phyloP scores from a whole-genome alignment of 1,140 invertebrate genomes.

The Melanaphis sacchari region DNA sequence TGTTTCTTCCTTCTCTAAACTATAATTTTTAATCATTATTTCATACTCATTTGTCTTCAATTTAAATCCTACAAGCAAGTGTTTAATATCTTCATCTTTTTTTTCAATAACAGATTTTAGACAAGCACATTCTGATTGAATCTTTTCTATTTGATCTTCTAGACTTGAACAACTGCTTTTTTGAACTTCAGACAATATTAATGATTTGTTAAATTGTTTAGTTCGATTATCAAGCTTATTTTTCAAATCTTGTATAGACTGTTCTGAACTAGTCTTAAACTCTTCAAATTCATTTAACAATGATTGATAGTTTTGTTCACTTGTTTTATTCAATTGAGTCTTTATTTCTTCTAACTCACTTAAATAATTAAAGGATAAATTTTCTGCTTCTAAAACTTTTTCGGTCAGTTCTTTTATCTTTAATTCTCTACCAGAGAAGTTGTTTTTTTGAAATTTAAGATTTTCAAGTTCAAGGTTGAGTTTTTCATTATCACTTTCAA shows the following conservation, averaged over 20 bases:
- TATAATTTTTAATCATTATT: constrained; percentile 2
- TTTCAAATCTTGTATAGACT: constrained; percentile 31
- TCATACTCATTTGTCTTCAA: constrained; percentile 34
- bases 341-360: constrained; percentile 39
- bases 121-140: constrained; percentile 23
- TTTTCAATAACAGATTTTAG: constrained; percentile 30
- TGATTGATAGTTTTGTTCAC: constrained; percentile 18
- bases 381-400: constrained; percentile 20
- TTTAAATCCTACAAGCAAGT: background rate
- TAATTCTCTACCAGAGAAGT: constrained; percentile 8
- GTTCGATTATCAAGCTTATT: constrained; percentile 33
- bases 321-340: constrained; percentile 12
- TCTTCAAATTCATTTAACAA: constrained; percentile 34
- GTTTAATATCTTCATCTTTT: constrained; percentile 46
- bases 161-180: background rate
- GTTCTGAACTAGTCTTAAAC: constrained; percentile 24
- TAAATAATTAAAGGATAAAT: constrained; percentile 27
- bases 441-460: background rate
- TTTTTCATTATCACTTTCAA: constrained; percentile 51
- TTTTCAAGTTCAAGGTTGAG: constrained; percentile 22
- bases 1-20: constrained; percentile 30
- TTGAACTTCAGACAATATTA: background rate
- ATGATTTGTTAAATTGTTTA: constrained; percentile 11
- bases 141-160: background rate
- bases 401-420: constrained; percentile 31